Evolutionary conservation across 30 jellyfish, hydroid and myxozoan species (phyloP).

Genomic region (Phacellophora camtschatica): DNA sequence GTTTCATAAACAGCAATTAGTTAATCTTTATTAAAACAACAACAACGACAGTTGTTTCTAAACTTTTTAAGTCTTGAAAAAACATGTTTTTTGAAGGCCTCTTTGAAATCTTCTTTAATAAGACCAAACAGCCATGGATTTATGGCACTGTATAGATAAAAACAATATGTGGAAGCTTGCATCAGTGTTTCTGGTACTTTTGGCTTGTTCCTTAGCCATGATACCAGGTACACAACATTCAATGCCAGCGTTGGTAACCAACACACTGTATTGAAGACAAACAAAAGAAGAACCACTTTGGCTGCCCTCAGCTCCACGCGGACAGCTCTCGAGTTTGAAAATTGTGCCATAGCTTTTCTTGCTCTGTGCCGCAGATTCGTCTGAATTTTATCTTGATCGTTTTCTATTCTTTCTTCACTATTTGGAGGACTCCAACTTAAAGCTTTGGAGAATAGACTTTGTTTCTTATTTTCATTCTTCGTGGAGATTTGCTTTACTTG

Average conservation of each 20-base stretch:
- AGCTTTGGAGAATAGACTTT: too few species aligned
- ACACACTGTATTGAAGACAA: conserved; percentile 35
- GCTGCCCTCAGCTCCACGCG: conserved; percentile 59
- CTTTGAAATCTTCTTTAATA: conserved; percentile 38
- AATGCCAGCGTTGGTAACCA: conserved; percentile 58
- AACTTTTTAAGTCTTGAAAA: not conserved
- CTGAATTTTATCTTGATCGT: too few species aligned
- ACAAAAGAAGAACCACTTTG: conserved; percentile 17
- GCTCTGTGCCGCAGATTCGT: not conserved
- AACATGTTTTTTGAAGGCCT: conserved; percentile 11
- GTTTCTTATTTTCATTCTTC: too few species aligned
- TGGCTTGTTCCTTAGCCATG: conserved; percentile 33
- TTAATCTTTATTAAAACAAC: too few species aligned
- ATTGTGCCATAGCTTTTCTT: conserved; percentile 1
- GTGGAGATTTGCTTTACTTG: too few species aligned
- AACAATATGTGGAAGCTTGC: conserved; percentile 26
- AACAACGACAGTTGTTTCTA: not conserved
- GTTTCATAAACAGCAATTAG: too few species aligned
- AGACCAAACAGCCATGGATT: conserved; percentile 63
- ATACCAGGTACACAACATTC: conserved; percentile 30
- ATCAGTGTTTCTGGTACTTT: not conserved
- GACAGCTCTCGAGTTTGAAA: conserved; percentile 43
- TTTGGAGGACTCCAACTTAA: too few species aligned
- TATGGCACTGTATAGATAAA: conserved; percentile 16
- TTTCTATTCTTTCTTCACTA: too few species aligned